Percentiles rank a stretch among this genome's conserved stretches.
These are phyloP conservation scores for Marronus borbonicus DNA, from an alignment of 2,888 invertebrate genomes.

Conservation along the genomic window DNA sequence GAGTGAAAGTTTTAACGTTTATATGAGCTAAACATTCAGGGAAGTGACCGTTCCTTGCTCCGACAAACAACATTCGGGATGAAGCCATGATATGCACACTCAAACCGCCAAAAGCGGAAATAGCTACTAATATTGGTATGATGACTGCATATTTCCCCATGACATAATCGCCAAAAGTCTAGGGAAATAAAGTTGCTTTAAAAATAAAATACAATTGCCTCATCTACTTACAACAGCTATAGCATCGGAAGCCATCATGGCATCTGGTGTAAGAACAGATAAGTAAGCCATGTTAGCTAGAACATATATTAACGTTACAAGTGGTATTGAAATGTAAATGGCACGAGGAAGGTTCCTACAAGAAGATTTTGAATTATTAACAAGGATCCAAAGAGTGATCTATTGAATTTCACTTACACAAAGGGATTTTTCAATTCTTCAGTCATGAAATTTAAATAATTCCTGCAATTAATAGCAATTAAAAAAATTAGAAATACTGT, in stretches of 20 bases:
- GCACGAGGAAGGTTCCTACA: constrained; percentile 89
- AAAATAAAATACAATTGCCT: background rate
- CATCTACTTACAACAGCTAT: constrained; percentile 89
- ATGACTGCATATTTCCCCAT: constrained; percentile 84
- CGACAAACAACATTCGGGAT: constrained; percentile 92
- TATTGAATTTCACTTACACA: constrained; percentile 71
- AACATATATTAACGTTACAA: constrained; percentile 91
- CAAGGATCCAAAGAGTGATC: background rate
- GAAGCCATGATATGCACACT: constrained; percentile 97
- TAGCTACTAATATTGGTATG: constrained; percentile 93
- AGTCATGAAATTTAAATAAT: constrained; percentile 94
- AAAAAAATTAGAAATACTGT: too few species aligned
- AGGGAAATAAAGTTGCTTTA: constrained; percentile 56
- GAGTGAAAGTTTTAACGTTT: constrained; percentile 82
- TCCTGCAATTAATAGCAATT: constrained; percentile 73
- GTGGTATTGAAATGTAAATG: constrained; percentile 90
- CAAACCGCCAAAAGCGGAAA: constrained; percentile 93
- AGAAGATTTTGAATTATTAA: constrained; percentile 51
- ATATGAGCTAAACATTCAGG: constrained; percentile 86
- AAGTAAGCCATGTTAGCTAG: constrained; percentile 92
- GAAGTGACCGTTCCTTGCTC: constrained; percentile 92
- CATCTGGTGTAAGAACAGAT: constrained; percentile 86
- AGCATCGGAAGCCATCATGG: constrained; percentile 91
- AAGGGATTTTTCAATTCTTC: constrained; percentile 91
- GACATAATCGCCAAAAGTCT: constrained; percentile 89